Evolutionary conservation across 2,888 invertebrate species (phyloP).

Genomic region (Piscicola geometra): DNA sequence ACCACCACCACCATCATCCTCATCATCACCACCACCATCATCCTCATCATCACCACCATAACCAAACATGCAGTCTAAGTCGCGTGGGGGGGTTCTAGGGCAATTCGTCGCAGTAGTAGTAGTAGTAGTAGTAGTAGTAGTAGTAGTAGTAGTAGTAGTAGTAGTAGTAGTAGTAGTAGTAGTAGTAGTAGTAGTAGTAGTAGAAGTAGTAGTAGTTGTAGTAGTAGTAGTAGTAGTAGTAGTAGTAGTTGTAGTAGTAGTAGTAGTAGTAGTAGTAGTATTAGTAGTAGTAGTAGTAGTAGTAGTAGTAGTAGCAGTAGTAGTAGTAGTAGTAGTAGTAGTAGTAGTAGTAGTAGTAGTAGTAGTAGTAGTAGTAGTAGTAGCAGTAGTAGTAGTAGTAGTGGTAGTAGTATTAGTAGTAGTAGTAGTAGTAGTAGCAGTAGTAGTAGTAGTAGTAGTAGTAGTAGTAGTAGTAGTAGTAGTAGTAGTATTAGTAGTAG

Average conservation of each 20-base stretch:
- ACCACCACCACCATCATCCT: too few relatives aligned
- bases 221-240: constrained; percentile 29
- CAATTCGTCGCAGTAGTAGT: too few relatives aligned
- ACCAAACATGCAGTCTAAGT: too few relatives aligned
- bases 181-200: constrained; percentile 33
- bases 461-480: constrained; percentile 31
- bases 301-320: constrained; percentile 33
- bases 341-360: constrained; percentile 33
- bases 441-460: constrained; percentile 30
- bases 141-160: constrained; percentile 33
- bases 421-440: too few relatives aligned
- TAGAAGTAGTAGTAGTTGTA: constrained; percentile 30
- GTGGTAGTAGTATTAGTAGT: too few relatives aligned
- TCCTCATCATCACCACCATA: too few relatives aligned
- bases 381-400: constrained; percentile 32
- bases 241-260: constrained; percentile 31
- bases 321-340: constrained; percentile 33
- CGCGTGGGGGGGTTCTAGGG: too few relatives aligned
- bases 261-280: too few relatives aligned
- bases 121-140: too few relatives aligned
- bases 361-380: constrained; percentile 32
- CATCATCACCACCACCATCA: too few relatives aligned
- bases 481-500: too few relatives aligned
- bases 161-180: constrained; percentile 33
- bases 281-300: too few relatives aligned